These are phyloP conservation scores for Myripristis jacobus DNA, from an alignment of 2,797 vertebrate genomes.

Conservation along the genomic window DNA sequence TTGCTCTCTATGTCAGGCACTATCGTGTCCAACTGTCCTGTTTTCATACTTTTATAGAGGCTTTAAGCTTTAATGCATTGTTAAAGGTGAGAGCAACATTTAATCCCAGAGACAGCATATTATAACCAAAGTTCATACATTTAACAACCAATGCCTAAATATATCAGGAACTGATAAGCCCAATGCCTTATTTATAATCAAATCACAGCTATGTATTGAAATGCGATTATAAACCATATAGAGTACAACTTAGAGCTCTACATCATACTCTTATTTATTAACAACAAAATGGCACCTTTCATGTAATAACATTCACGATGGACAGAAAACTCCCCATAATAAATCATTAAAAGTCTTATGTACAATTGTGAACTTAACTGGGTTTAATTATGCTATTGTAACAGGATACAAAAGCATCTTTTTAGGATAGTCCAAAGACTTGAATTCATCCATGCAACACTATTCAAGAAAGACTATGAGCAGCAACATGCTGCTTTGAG, in stretches of 20 bases:
- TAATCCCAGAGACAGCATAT: background rate
- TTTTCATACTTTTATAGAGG: constrained; percentile 13
- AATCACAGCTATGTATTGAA: background rate
- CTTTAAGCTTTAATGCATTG: background rate
- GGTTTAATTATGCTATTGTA: constrained; percentile 9
- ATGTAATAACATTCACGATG: background rate
- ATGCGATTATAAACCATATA: background rate
- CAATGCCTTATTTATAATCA: background rate
- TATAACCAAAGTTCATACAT: background rate
- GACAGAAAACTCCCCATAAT: background rate
- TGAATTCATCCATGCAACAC: background rate
- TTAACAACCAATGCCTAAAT: background rate
- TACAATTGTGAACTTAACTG: background rate
- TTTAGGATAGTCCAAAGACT: background rate
- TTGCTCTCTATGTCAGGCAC: background rate
- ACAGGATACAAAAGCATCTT: background rate
- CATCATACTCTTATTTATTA: background rate
- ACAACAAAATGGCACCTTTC: background rate
- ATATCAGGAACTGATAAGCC: background rate
- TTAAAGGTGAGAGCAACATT: background rate
- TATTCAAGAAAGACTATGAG: background rate
- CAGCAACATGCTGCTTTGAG: background rate
- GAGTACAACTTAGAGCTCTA: background rate
- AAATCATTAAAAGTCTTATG: background rate
- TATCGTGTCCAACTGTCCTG: background rate